phyloP scores from a whole-genome alignment of 2,797 vertebrate genomes.

The Galago senegalensis region DNA sequence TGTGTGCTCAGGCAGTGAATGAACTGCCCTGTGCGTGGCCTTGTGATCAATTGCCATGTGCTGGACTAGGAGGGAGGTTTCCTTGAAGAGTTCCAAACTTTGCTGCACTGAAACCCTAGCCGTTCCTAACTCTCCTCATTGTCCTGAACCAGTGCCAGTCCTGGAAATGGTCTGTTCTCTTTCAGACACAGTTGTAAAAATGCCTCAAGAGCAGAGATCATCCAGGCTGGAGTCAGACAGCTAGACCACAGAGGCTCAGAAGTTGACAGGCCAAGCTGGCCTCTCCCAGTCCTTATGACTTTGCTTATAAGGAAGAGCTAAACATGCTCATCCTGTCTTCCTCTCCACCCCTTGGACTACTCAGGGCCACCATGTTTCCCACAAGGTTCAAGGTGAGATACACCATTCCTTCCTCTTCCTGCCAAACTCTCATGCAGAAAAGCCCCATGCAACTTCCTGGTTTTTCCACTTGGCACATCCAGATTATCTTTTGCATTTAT shows the following conservation, averaged over 20 bases:
- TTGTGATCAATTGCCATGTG: neutral
- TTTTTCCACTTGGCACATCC: conserved; percentile 28
- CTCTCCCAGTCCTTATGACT: neutral
- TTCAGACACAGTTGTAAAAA: neutral
- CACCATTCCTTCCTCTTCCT: conserved; percentile 12
- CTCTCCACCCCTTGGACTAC: neutral
- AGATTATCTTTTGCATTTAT: conserved; percentile 55
- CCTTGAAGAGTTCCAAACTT: neutral
- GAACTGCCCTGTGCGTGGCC: neutral
- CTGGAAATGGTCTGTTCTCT: neutral
- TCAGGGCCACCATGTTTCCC: neutral
- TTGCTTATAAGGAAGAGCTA: conserved; percentile 34
- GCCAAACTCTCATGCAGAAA: neutral
- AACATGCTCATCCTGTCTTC: neutral
- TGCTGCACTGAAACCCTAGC: neutral
- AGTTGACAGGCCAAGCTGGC: neutral
- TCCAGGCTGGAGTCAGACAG: neutral
- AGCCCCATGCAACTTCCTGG: neutral
- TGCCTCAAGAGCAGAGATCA: neutral
- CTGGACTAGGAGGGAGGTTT: neutral
- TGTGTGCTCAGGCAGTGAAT: neutral
- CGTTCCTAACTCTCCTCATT: neutral
- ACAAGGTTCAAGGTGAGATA: neutral
- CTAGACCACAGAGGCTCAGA: neutral
- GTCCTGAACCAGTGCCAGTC: neutral